phyloP scores from a whole-genome alignment of 2,113 vertebrate genomes.

The Xenopus tropicalis region DNA sequence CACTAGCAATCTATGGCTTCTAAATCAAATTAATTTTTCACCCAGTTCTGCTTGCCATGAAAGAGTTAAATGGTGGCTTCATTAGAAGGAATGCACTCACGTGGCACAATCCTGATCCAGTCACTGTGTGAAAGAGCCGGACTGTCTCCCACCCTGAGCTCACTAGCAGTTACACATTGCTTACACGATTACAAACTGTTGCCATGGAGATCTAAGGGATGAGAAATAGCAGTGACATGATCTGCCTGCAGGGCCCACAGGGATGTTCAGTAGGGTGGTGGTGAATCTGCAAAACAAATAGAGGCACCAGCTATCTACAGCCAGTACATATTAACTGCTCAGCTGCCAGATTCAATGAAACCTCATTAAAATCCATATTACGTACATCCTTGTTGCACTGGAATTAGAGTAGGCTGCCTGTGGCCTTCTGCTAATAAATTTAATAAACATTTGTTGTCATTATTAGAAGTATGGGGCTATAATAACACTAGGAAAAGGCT shows the following conservation, averaged over 20 bases:
- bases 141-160: constrained; percentile 12
- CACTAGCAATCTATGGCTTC: background rate
- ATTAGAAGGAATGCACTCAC: constrained; percentile 3
- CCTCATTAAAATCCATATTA: no score
- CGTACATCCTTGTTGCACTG: no score
- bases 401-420: no score
- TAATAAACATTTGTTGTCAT: no score
- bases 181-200: constrained; percentile 34
- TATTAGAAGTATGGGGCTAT: no score
- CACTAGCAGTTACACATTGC: constrained; percentile 8
- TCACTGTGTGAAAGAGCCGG: constrained; percentile 9
- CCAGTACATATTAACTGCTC: constrained; percentile 1
- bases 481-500: no score
- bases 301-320: background rate
- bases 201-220: constrained; percentile 15
- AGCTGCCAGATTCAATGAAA: background rate
- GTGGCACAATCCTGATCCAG: background rate
- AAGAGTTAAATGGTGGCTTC: constrained; percentile 7
- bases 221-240: constrained; percentile 41
- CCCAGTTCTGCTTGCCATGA: background rate
- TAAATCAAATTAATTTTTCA: background rate
- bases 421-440: no score
- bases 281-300: constrained; percentile 1
- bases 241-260: constrained; percentile 26
- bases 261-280: constrained; percentile 18